phyloP scores from a whole-genome alignment of 1,140 invertebrate genomes.

The Linepithema humile region DNA sequence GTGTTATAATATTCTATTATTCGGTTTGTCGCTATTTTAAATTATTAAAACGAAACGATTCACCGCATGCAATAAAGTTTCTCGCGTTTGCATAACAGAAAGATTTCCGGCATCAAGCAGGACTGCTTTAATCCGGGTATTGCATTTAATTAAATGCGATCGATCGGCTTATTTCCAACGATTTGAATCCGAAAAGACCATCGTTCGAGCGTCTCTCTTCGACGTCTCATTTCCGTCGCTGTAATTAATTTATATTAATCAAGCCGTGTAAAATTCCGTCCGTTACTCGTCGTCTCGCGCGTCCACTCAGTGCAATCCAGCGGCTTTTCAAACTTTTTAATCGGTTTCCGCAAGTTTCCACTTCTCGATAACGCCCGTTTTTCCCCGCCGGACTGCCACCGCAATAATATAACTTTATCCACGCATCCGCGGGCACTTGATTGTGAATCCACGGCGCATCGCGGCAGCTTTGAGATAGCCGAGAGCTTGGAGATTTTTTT shows the following conservation, averaged over 20 bases:
- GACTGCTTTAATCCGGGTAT: background rate
- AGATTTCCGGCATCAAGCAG: background rate
- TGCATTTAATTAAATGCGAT: slow-evolving; percentile 43
- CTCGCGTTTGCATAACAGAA: background rate
- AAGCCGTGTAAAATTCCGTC: slow-evolving; percentile 23
- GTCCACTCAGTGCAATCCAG: slow-evolving; percentile 28
- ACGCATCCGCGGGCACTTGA: slow-evolving; percentile 40
- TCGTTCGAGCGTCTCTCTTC: background rate
- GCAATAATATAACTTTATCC: slow-evolving; percentile 55
- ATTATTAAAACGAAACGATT: slow-evolving; percentile 28
- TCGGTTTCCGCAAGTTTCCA: slow-evolving; percentile 44
- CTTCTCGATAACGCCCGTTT: slow-evolving; percentile 37
- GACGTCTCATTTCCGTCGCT: background rate
- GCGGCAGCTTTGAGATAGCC: slow-evolving; percentile 23
- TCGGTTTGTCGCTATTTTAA: slow-evolving; percentile 1
- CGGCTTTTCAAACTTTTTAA: slow-evolving; percentile 50
- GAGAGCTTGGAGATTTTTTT: too few relatives aligned
- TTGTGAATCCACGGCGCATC: slow-evolving; percentile 25
- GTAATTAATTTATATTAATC: slow-evolving; percentile 57
- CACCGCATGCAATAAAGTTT: background rate
- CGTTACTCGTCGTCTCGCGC: background rate
- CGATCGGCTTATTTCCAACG: slow-evolving; percentile 37
- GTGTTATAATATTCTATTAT: slow-evolving; percentile 33
- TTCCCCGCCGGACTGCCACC: slow-evolving; percentile 3
- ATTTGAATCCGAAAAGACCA: slow-evolving; percentile 21